Conservation (phyloP, 30 jellyfish, hydroid and myxozoan species). For the Aurelia coerulea region DNA sequence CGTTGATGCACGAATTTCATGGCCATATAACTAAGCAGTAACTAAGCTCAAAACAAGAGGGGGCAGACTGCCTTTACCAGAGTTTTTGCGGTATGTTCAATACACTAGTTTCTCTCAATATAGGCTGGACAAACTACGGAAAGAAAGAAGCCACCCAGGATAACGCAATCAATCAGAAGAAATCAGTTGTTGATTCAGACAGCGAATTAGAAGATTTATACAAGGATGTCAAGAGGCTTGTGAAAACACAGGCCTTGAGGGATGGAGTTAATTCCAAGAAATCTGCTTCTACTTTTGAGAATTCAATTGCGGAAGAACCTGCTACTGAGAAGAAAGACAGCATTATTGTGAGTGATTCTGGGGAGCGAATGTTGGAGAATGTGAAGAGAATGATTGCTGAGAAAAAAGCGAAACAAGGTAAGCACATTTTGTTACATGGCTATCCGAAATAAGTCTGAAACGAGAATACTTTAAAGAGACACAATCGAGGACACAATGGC, state of each 20-base stretch:
- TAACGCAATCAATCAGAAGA: neutral
- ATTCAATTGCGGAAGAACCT: neutral
- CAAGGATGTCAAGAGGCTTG: slow-evolving; percentile 11
- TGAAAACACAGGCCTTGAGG: neutral
- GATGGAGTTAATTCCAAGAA: neutral
- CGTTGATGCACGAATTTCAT: no score
- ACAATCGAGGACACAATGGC: no score
- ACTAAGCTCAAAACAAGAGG: no score
- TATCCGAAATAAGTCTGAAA: no score
- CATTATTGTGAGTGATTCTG: slow-evolving; percentile 32
- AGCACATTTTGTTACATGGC: neutral
- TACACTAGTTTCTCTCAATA: no score
- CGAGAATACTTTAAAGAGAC: no score
- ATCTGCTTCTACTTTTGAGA: neutral
- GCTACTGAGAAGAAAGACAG: slow-evolving; percentile 1
- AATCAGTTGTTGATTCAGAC: neutral
- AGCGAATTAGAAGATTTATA: neutral
- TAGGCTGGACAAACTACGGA: slow-evolving; percentile 32
- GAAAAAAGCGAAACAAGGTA: slow-evolving; percentile 6
- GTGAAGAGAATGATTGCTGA: slow-evolving; percentile 2
- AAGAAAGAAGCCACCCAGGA: slow-evolving; percentile 26
- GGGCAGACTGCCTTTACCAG: no score
- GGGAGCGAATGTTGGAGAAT: slow-evolving; percentile 44
- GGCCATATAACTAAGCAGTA: no score
- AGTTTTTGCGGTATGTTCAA: no score